phyloP scores from a whole-genome alignment of 2,888 invertebrate genomes.

The Microdon myrmicae region DNA sequence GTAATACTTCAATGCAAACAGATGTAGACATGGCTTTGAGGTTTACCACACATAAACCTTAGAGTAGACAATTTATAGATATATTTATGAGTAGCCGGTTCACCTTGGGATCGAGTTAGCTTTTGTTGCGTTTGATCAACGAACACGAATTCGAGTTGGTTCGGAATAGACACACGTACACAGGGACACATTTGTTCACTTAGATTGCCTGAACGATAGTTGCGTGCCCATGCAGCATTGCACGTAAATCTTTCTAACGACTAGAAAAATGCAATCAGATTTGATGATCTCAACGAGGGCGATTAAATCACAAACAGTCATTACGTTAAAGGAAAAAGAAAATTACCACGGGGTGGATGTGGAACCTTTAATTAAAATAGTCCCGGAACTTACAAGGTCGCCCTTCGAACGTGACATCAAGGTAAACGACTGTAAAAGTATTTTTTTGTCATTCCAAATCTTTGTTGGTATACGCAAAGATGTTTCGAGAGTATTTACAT shows the following conservation, averaged over 20 bases:
- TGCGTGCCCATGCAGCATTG: constrained; percentile 41
- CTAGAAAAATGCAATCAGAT: constrained; percentile 1
- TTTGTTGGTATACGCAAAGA: too few relatives aligned
- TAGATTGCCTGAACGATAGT: constrained; percentile 24
- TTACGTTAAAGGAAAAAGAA: constrained; percentile 1
- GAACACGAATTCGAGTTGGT: constrained; percentile 42
- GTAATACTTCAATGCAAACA: constrained; percentile 29
- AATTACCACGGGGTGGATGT: background rate
- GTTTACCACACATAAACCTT: constrained; percentile 30
- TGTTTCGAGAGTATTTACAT: too few relatives aligned
- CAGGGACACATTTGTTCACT: constrained; percentile 8
- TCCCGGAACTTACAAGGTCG: constrained; percentile 8
- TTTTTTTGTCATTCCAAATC: too few relatives aligned
- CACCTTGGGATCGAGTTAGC: constrained; percentile 47
- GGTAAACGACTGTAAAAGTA: constrained; percentile 41
- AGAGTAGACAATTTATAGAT: constrained; percentile 31
- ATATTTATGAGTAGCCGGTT: constrained; percentile 36
- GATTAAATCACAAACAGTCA: too few relatives aligned
- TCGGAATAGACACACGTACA: constrained; percentile 20
- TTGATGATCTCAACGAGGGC: too few relatives aligned
- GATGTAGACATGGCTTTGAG: constrained; percentile 13
- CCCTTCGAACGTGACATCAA: constrained; percentile 35
- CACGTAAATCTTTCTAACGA: constrained; percentile 34
- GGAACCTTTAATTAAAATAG: too few relatives aligned
- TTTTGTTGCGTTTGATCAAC: constrained; percentile 43